Percentiles rank a stretch among this genome's conserved stretches.
Conservation (phyloP, 2,797 vertebrate genomes). For the Balearica regulorum region DNA sequence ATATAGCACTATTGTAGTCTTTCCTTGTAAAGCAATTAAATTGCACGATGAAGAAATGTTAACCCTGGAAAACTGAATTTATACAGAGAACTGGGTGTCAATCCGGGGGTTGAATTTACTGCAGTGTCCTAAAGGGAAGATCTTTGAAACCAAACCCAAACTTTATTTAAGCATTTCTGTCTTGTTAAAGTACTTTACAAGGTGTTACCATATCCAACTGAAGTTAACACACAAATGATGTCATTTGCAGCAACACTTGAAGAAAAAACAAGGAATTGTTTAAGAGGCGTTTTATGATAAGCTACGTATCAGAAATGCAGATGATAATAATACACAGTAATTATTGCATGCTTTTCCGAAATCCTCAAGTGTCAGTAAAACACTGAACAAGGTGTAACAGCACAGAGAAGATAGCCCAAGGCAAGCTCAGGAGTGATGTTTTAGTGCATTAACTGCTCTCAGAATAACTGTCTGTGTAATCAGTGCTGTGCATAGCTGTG, state of each 20-base stretch:
- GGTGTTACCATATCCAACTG: not conserved
- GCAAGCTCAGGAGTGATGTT: not conserved
- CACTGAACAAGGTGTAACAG: not conserved
- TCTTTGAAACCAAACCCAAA: not conserved
- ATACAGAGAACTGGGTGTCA: not conserved
- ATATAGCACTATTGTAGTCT: not conserved
- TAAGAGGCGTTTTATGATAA: not conserved
- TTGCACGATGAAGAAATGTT: not conserved
- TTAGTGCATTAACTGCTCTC: not conserved
- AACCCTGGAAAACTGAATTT: conserved; percentile 10
- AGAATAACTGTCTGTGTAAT: not conserved
- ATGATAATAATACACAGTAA: not conserved
- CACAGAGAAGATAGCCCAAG: not conserved
- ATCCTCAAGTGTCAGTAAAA: not conserved
- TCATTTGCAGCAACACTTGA: not conserved
- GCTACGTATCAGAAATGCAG: not conserved
- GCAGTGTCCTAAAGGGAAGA: conserved; percentile 7
- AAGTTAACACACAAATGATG: not conserved
- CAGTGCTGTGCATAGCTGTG: not conserved
- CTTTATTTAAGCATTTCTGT: not conserved
- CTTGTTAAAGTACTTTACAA: conserved; percentile 33
- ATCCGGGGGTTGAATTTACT: not conserved
- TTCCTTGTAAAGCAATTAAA: conserved; percentile 41
- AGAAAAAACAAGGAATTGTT: not conserved
- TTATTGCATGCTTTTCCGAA: not conserved